Evolutionary conservation across 2,113 vertebrate genomes (phyloP), one percentile per base, ranked within the genome.

Genomic region (Vanacampus margaritifer): DNA sequence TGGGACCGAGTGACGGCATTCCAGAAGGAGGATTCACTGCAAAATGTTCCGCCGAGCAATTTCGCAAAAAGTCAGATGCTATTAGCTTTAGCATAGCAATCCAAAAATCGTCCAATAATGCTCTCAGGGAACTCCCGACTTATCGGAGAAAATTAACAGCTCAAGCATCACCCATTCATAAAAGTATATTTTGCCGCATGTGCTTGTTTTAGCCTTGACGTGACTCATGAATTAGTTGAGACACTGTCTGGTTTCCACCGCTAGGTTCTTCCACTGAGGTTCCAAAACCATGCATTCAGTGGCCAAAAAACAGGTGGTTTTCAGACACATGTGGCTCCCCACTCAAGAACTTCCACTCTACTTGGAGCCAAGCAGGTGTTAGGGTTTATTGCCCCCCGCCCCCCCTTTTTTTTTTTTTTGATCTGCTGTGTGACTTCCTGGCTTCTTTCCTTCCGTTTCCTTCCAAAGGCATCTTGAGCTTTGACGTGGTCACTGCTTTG

Each of bases 171-270:
- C 35, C 19, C 19, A 37, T 60, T 60, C 39, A n/a, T 28, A 60
- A 60, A 32, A n/a, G 10, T n/a, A n/a, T 39, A 39, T 60, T 57
- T 60, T 37, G 35, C 11, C 35, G 6, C 28, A 12, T 17, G 6
- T 12, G 35, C 2, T 60, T 60, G 35, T 60, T 60, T 60, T 35
- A 60, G 35, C 58, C n/a, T 60, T 60, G 19, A 60, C 10, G 23
- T 37, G 36, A 60, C 21, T 37, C 35, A 60, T 60, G 21, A 36
- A 37, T 37, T 37, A 57, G 54, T 57, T 57, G 54, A 57, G 54
- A 57, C 54, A 32, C 54, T 57, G 54, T 57, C 54, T 60, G 35
- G 32, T 60, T 57, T 57, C 58, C 58, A 60, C 11, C 58, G 39
- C 32, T 23, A 37, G 35, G 19, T 60, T 60, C 58, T 60, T 60